Evolutionary conservation across 2,113 vertebrate species (phyloP).

Genomic region (Beaufortia kweichowensis): DNA sequence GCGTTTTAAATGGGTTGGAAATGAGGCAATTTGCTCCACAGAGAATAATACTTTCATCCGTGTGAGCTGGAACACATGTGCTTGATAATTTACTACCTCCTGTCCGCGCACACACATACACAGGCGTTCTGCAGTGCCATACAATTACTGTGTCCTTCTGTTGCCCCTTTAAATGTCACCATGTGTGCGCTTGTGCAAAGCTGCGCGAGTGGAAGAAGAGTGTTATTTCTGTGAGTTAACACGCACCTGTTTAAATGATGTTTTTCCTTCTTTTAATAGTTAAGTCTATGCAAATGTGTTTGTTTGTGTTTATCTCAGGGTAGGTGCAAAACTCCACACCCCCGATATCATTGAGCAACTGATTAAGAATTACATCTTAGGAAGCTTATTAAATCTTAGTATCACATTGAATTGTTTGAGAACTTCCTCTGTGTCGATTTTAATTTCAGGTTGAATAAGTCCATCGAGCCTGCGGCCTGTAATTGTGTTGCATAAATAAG

Average conservation of each 20-base stretch:
- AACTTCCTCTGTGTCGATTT: not conserved
- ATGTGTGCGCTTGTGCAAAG: conserved; percentile 22
- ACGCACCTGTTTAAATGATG: not conserved
- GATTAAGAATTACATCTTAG: not conserved
- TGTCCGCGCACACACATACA: conserved; percentile 14
- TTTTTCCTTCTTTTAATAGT: not conserved
- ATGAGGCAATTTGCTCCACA: conserved; percentile 52
- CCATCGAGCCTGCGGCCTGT: not conserved
- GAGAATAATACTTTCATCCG: conserved; percentile 38
- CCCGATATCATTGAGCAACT: not conserved
- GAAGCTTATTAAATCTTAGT: not conserved
- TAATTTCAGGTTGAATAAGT: not conserved
- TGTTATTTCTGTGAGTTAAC: not conserved
- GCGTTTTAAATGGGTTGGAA: conserved; percentile 52
- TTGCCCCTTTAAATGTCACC: conserved; percentile 43
- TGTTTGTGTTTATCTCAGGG: not conserved
- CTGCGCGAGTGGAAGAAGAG: not conserved
- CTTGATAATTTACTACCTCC: conserved; percentile 20
- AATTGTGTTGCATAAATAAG: not conserved
- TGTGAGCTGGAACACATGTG: conserved; percentile 27
- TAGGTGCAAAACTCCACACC: not conserved
- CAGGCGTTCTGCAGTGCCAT: not conserved
- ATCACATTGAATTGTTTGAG: not conserved
- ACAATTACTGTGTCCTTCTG: conserved; percentile 55
- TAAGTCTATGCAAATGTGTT: not conserved